A percentile compares a stretch with the other conserved stretches of the same genome.
phyloP scores from a whole-genome alignment of 2,888 invertebrate genomes.

The Aproaerema taeniolella region DNA sequence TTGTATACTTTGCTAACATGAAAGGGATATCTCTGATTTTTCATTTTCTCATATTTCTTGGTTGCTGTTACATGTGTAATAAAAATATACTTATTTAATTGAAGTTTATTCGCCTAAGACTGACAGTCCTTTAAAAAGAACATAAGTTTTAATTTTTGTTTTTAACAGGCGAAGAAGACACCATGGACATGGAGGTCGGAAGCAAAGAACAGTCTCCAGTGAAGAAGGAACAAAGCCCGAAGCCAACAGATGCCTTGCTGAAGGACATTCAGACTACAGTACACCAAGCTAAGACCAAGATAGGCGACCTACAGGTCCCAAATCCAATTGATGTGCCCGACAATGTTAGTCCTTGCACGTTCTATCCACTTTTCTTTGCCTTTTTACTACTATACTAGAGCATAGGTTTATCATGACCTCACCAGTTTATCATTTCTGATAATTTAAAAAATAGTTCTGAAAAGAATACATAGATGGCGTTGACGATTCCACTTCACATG shows the following conservation, averaged over 20 bases:
- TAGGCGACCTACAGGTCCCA: conserved; percentile 80
- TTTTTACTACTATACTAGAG: conserved; percentile 4
- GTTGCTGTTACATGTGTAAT: too few relatives aligned
- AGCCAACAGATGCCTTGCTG: conserved; percentile 51
- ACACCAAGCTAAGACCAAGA: conserved; percentile 78
- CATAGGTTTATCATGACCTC: too few relatives aligned
- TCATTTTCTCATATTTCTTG: too few relatives aligned
- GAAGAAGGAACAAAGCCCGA: conserved; percentile 50
- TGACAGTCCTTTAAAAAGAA: too few relatives aligned
- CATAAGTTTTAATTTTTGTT: too few relatives aligned
- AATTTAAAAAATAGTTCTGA: too few relatives aligned
- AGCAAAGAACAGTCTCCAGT: conserved; percentile 21
- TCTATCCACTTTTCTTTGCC: conserved; percentile 43
- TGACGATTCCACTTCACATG: too few relatives aligned
- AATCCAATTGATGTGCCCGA: conserved; percentile 53
- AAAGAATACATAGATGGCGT: too few relatives aligned
- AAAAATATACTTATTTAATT: too few relatives aligned
- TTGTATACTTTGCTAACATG: too few relatives aligned
- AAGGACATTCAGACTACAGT: conserved; percentile 77
- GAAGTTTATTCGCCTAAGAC: too few relatives aligned
- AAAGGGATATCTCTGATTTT: too few relatives aligned
- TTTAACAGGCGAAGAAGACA: conserved; percentile 72
- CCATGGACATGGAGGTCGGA: conserved; percentile 42
- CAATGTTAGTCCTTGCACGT: conserved; percentile 60
- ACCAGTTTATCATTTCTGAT: neutral